Base-by-base conservation (phyloP, 2,113 vertebrate genomes). In the Mus musculus region DNA sequence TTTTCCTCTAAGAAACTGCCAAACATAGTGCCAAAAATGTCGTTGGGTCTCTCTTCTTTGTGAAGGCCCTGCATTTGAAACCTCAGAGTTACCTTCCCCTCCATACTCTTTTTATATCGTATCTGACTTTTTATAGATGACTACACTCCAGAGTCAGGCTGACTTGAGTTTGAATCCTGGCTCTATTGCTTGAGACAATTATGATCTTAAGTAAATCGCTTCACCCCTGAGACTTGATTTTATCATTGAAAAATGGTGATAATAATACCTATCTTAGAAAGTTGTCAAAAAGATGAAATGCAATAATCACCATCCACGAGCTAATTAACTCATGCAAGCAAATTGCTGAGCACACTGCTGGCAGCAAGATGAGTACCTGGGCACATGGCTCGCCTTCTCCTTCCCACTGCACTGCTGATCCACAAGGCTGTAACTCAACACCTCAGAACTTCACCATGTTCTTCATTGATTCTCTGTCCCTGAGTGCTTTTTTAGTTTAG, bases 241-340 rank as follows among this genome's bases (percentile, higher is more conserved):
- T 97, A 97, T 97, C 96, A 97, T 82, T 86, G 76, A 69, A 95
- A 96, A 77, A 63, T 67, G 78, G 80, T 86, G 94, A 67, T 95
- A 93, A 95, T 95, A 91, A 92, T 95, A 42, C 75, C 88, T 95
- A n/a, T 63, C 75, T 94, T 95, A 95, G 26, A 90, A 88, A 95
- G 81, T 71, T 96, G 96, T 96, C 93, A n/a, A 85, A 73, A 91
- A 94, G 91, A 87, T 52, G 89, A 97, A 89, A 30, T 93, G 67
- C 85, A 95, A 76, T 96, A 96, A 95, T 95, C 88, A 61, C 72
- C 61, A 69, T 61, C 65, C 52, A 67, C 77, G 76, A 86, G 72
- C 59, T 96, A 95, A 95, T 93, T 94, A 91, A 85, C 39, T 65
- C 49, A 13, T 49, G 71, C 49, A 13, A 67, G 80, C 82, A 46